A percentile compares a stretch with the other conserved stretches of the same genome.
These are phyloP conservation scores for Platycercus adscitus DNA, from an alignment of 2,113 vertebrate genomes.

Conservation along the genomic window DNA sequence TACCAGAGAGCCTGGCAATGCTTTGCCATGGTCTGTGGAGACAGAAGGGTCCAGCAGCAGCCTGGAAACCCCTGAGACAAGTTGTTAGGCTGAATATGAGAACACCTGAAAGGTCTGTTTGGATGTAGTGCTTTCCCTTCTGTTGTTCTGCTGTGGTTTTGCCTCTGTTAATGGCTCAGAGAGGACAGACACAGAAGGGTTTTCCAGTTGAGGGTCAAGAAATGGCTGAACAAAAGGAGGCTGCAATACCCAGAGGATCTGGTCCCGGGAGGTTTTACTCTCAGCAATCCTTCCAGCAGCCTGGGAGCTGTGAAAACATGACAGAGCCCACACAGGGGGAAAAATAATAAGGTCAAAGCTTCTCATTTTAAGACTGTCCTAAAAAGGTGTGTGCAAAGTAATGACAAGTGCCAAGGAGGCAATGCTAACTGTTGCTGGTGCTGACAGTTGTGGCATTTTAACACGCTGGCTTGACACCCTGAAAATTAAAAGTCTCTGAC, in stretches of 20 bases:
- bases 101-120: background rate
- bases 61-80: background rate
- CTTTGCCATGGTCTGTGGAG: background rate
- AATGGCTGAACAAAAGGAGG: background rate
- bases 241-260: background rate
- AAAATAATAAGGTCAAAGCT: conserved; percentile 63
- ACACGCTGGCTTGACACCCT: conserved; percentile 22
- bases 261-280: background rate
- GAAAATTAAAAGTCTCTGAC: conserved; percentile 65
- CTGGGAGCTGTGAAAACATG: background rate
- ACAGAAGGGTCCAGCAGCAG: background rate
- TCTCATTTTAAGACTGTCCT: conserved; percentile 54
- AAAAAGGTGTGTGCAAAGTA: conserved; percentile 43
- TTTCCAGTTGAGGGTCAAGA: background rate
- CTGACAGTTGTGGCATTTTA: conserved; percentile 57
- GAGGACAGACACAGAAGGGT: background rate
- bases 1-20: background rate
- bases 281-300: background rate
- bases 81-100: background rate
- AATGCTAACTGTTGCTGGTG: conserved; percentile 42
- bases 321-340: background rate
- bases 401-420: conserved; percentile 51
- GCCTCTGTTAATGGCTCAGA: background rate
- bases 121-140: background rate
- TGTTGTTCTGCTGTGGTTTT: background rate